These are phyloP conservation scores for Anhinga rufa DNA, from an alignment of 2,113 vertebrate species.

Conservation along the genomic window DNA sequence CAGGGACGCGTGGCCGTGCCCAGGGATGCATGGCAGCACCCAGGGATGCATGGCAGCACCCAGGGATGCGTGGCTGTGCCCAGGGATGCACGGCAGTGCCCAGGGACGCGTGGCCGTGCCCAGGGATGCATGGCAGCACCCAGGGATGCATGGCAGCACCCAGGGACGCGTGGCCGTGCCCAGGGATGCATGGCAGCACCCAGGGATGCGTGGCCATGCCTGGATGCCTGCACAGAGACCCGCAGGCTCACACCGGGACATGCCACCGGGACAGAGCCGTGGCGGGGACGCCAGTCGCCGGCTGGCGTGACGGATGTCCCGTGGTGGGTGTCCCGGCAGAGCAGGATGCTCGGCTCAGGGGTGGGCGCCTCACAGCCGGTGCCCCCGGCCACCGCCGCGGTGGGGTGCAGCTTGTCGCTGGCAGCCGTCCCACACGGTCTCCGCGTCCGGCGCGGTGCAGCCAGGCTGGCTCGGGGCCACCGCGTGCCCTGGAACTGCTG, in stretches of 20 bases:
- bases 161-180: background rate
- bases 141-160: no score
- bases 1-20: background rate
- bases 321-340: rapidly evolving
- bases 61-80: rapidly evolving
- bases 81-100: background rate
- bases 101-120: background rate
- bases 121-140: background rate
- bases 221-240: background rate
- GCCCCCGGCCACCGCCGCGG: rapidly evolving
- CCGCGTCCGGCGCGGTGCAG: background rate
- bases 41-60: background rate
- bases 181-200: background rate
- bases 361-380: background rate
- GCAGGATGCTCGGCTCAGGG: background rate
- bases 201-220: background rate
- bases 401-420: background rate
- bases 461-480: background rate
- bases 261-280: rapidly evolving
- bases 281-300: background rate
- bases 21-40: background rate
- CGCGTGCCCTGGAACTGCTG: background rate
- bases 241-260: background rate
- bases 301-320: background rate
- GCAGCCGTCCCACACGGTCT: background rate